A percentile compares a stretch with the other conserved stretches of the same genome.
phyloP scores from a whole-genome alignment of 2,888 invertebrate species.

The Mimas tiliae region DNA sequence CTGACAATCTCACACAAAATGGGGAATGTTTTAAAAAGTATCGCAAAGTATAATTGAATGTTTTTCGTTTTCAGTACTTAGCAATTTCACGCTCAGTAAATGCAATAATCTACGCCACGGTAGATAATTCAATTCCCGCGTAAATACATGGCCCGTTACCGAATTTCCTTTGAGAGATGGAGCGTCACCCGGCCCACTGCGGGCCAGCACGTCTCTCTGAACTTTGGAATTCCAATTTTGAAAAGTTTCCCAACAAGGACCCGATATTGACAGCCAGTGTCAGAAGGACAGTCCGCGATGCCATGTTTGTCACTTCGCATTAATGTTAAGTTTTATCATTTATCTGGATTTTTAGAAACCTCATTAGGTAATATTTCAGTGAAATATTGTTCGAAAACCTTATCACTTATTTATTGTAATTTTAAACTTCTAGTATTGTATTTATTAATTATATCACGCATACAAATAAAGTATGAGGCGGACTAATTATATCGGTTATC shows the following conservation, averaged over 20 bases:
- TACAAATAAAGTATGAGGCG: too few species aligned
- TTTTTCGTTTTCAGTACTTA: conserved; percentile 60
- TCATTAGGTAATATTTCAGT: too few species aligned
- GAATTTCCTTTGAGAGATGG: conserved; percentile 82
- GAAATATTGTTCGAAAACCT: too few species aligned
- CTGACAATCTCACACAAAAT: conserved; percentile 13
- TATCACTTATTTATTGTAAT: too few species aligned
- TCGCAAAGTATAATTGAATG: conserved; percentile 45
- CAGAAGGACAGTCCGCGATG: conserved; percentile 65
- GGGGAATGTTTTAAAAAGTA: conserved; percentile 10
- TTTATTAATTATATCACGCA: too few species aligned
- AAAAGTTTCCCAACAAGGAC: conserved; percentile 81
- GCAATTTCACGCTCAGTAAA: conserved; percentile 76
- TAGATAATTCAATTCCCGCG: conserved; percentile 78
- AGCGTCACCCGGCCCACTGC: conserved; percentile 68
- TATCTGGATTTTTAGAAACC: neutral
- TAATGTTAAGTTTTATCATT: conserved; percentile 13
- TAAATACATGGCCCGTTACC: conserved; percentile 78
- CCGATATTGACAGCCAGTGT: conserved; percentile 79
- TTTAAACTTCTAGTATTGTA: too few species aligned
- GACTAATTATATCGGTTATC: too few species aligned
- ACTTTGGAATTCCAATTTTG: conserved; percentile 85
- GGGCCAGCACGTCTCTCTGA: conserved; percentile 77
- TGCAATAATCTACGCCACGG: conserved; percentile 75
- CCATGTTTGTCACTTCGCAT: conserved; percentile 13